These are phyloP conservation scores for Clarias fuscus DNA, from an alignment of 2,797 vertebrate genomes.

Conservation along the genomic window DNA sequence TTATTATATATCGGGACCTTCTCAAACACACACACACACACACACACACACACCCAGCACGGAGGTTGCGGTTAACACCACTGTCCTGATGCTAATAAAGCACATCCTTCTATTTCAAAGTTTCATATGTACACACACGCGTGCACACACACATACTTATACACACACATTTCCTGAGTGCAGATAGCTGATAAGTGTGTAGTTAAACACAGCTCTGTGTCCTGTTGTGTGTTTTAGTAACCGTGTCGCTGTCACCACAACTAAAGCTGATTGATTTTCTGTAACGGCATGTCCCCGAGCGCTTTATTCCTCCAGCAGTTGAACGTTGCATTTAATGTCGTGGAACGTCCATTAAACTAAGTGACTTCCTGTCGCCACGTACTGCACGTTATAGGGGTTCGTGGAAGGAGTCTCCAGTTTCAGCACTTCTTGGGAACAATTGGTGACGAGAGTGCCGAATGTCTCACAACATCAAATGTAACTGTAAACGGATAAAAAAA, in stretches of 20 bases:
- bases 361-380: background rate
- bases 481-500: no score
- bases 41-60: background rate
- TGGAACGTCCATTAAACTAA: background rate
- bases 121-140: background rate
- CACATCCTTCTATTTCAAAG: background rate
- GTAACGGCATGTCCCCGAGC: background rate
- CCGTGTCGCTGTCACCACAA: background rate
- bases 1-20: conserved; percentile 14
- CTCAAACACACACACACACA: background rate
- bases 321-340: background rate
- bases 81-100: background rate
- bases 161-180: background rate
- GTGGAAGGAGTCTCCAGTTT: no score
- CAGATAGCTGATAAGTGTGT: background rate
- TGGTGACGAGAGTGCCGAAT: no score
- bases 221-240: background rate
- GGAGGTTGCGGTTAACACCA: background rate
- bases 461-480: no score
- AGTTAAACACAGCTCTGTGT: background rate
- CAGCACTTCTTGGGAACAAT: no score
- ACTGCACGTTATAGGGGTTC: no score
- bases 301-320: background rate
- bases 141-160: background rate
- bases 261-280: background rate